Base-by-base conservation (phyloP, 2,888 invertebrate genomes). In the Chesias legatella region DNA sequence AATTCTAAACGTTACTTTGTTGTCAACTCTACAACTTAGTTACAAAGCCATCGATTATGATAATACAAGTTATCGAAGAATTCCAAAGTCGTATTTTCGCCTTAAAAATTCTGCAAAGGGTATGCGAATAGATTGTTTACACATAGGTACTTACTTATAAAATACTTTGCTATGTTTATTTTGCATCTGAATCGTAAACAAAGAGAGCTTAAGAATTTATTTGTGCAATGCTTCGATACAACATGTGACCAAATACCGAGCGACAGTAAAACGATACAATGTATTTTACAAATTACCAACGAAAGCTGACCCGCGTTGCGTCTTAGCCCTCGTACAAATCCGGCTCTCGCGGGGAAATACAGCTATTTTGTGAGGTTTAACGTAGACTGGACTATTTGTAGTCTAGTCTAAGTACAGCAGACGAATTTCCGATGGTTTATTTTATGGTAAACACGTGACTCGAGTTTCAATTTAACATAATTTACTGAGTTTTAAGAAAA, bases 381-480 rank as follows among this genome's bases (percentile, higher is more conserved):
- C 33, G 11, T 40, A 45, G 7, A 6, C 24, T 52, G 57, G 56
- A 24, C 48, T 41, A 44, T 53, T 49, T 50, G 44, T 43, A 37
- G 42, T 39, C 43, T 49, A n/a, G 49, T 55, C 49, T 51, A 53
- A 48, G 45, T 51, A 43, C 46, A 41, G 55, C 56, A 57, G 53
- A 59, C 50, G 50, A 54, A 58, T 56, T 55, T 50, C 51, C 46
- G 50, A 44, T 48, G 53, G 55, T 54, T 53, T 50, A 51, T 48
- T 58, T 57, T 50, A 56, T 48, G 53, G 53, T 53, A 49, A 55
- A 48, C 43, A 46, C 39, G 43, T 46, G 51, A 43, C 36, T 46
- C 21, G 39, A 28, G 33, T 48, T 52, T 43, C 50, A 50, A 50
- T 50, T 43, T 32, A 13, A 32, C 13, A 45, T 37, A 40, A 31